Base-by-base conservation (phyloP, 2,113 vertebrate species). In the Herpailurus yagouaroundi region DNA sequence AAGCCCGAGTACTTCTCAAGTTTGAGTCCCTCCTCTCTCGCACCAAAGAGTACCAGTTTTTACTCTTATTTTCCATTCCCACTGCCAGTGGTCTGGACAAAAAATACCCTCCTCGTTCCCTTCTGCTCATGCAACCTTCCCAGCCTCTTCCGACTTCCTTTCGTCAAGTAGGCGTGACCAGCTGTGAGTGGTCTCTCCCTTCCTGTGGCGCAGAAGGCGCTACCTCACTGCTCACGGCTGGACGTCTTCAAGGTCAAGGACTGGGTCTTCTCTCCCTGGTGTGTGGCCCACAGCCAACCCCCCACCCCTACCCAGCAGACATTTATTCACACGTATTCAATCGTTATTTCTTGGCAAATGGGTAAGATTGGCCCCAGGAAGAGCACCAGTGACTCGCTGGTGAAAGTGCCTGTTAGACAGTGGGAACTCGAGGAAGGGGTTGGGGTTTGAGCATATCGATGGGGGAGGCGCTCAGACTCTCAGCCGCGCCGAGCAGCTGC, bases 361-460 rank as follows among this genome's bases (percentile, higher is more conserved):
- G 63, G 0, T 31, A n/a, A 66, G 69, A 29, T 50, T 57, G 68
- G 52, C 36, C 33, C n/a, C 23, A 10, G 80, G 60, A 21, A 48
- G 27, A 82, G 15, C 41, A 21, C 7, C 31, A 1, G 48, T 18
- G 29, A 48, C 48, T 60, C 16, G 31, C 29, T 63, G 48, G 18
- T 36, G 8, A 88, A 63, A 89, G 41, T 13, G 27, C 41, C n/a
- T 23, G 0, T 12, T 21, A 29, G 41, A 13, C 33, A 3, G 1
- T 31, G 52, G 66, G 45, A 76, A 63, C 19, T 36, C 1, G 1
- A 79, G 55, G 81, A 55, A 66, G 38, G 52, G 60, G 38, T 10
- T 80, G 8, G 31, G 50, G 18, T 38, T 0, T 1, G 50, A 64
- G 18, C 10, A 4, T 12, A 19, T 0, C 3, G 50, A 33, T 60